Conservation (phyloP, 2,888 invertebrate genomes). For the Leptopilina drosophilae region DNA sequence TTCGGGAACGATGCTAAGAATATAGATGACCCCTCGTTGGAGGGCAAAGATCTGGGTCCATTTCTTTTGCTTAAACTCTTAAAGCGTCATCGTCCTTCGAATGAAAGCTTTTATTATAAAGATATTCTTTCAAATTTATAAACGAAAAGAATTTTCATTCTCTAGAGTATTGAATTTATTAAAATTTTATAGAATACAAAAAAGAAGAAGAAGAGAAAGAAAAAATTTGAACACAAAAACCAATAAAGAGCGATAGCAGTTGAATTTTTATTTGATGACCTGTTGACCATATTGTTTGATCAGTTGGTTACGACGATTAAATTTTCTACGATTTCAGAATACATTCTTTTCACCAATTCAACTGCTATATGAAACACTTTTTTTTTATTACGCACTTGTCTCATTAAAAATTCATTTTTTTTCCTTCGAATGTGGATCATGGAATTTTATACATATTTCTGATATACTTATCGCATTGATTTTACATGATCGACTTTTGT, state of each 20-base stretch:
- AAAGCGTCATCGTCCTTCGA: constrained; percentile 7
- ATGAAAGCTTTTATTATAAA: neutral
- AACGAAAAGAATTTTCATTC: constrained; percentile 2
- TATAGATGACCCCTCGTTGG: constrained; percentile 68
- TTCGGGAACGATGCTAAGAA: constrained; percentile 64
- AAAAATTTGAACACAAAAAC: neutral
- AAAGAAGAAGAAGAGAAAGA: too few relatives aligned
- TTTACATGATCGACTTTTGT: neutral
- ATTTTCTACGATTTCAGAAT: constrained; percentile 28
- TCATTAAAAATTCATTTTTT: neutral
- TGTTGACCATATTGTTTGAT: constrained; percentile 62
- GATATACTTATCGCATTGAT: neutral
- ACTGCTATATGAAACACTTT: constrained; percentile 10
- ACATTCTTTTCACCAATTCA: neutral
- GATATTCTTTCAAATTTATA: neutral
- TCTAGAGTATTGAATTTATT: neutral
- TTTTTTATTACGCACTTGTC: neutral
- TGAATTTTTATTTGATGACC: constrained; percentile 41
- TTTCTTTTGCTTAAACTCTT: constrained; percentile 17
- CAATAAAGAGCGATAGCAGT: neutral
- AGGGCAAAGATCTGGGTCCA: constrained; percentile 29
- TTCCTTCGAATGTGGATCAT: neutral
- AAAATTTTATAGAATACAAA: constrained; percentile 3
- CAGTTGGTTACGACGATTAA: constrained; percentile 54
- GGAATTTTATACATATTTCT: neutral